Conservation (phyloP, 1,140 invertebrate genomes). For the Condylostylus longicornis region DNA sequence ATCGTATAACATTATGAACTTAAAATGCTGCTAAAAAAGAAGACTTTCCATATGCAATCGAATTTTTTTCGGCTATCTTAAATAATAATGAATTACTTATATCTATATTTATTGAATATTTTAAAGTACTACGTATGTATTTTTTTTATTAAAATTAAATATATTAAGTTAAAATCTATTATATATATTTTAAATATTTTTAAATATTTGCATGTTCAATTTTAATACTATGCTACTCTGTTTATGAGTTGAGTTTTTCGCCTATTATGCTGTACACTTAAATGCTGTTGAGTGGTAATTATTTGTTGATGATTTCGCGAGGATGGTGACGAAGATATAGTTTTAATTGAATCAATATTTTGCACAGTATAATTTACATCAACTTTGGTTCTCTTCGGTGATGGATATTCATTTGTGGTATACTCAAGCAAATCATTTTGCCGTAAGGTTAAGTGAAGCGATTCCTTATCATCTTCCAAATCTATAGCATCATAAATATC, state of each 20-base stretch:
- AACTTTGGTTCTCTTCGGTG: constrained; percentile 21
- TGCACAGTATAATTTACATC: constrained; percentile 26
- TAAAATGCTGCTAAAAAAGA: too few relatives aligned
- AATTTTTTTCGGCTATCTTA: not conserved
- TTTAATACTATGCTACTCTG: constrained; percentile 32
- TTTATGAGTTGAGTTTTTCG: constrained; percentile 43
- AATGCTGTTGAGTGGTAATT: constrained; percentile 9
- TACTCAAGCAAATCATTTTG: constrained; percentile 22
- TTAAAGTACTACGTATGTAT: too few relatives aligned
- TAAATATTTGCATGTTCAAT: not conserved
- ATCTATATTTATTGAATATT: too few relatives aligned
- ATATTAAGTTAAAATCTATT: not conserved
- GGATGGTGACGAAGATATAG: constrained; percentile 3
- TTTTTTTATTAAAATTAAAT: not conserved
- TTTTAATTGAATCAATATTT: constrained; percentile 2
- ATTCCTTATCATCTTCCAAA: constrained; percentile 36
- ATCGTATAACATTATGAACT: too few relatives aligned
- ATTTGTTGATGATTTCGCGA: constrained; percentile 10
- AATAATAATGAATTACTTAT: not conserved
- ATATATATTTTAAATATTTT: not conserved
- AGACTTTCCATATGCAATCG: too few relatives aligned
- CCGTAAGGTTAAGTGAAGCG: constrained; percentile 30
- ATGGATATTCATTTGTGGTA: constrained; percentile 14
- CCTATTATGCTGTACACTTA: constrained; percentile 25
- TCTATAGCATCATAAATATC: constrained; percentile 39